These are phyloP conservation scores for Euzophera pinguis DNA, from an alignment of 2,888 invertebrate species.

Conservation along the genomic window DNA sequence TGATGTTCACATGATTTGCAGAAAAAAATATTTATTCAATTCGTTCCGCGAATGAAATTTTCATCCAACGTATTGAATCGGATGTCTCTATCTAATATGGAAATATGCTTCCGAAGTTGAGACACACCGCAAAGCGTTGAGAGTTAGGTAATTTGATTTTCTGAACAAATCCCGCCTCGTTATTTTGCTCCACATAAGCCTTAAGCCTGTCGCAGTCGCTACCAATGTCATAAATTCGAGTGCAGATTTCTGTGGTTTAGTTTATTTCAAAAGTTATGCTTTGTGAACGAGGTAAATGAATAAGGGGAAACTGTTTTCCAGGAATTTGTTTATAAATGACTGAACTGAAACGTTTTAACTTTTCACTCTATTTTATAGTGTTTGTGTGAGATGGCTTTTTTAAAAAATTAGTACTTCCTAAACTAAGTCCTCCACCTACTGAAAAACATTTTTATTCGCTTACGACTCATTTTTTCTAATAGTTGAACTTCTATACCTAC, in stretches of 20 bases:
- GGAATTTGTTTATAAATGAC: not conserved
- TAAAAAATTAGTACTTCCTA: too few relatives aligned
- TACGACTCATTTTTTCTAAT: too few relatives aligned
- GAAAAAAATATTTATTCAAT: not conserved
- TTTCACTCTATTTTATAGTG: too few relatives aligned
- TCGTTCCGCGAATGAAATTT: not conserved
- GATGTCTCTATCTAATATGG: constrained; percentile 9
- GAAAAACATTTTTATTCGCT: too few relatives aligned
- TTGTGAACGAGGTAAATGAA: constrained; percentile 4
- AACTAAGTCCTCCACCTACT: too few relatives aligned
- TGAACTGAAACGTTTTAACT: not conserved
- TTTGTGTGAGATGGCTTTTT: too few relatives aligned
- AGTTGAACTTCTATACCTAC: too few relatives aligned
- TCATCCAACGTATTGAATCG: constrained; percentile 7
- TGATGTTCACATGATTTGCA: too few relatives aligned
- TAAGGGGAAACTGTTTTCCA: not conserved
- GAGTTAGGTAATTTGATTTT: constrained; percentile 13
- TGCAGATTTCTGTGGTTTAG: constrained; percentile 6
- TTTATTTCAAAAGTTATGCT: constrained; percentile 7
- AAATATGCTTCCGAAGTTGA: constrained; percentile 10
- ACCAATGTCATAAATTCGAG: constrained; percentile 7
- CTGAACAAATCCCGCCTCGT: constrained; percentile 12
- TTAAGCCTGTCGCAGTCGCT: constrained; percentile 6
- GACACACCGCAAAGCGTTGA: constrained; percentile 6
- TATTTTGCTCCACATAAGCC: constrained; percentile 11